Evolutionary conservation across 2,888 invertebrate species (phyloP).

Genomic region (Melinaea marsaeus): DNA sequence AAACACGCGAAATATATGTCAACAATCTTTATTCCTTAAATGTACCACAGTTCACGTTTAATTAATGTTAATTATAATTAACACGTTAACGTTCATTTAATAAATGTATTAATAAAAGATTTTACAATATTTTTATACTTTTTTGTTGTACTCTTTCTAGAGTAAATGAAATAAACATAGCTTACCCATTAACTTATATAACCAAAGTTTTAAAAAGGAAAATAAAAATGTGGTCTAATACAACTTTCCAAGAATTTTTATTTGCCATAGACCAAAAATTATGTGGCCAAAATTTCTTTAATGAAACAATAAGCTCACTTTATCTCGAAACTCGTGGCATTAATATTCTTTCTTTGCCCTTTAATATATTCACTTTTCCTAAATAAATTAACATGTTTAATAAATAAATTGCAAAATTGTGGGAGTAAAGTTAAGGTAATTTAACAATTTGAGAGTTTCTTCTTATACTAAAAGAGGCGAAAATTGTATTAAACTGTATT

Average conservation of each 20-base stretch:
- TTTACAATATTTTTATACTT: too few relatives aligned
- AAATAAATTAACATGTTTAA: conserved; percentile 40
- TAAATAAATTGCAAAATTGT: conserved; percentile 36
- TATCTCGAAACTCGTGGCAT: conserved; percentile 35
- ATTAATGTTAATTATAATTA: too few relatives aligned
- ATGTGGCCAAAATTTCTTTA: conserved; percentile 29
- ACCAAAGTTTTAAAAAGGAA: background rate
- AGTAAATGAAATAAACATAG: too few relatives aligned
- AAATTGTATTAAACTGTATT: conserved; percentile 1
- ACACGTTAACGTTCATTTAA: too few relatives aligned
- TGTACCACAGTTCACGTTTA: too few relatives aligned
- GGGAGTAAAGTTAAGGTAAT: conserved; percentile 24
- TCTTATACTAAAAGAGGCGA: background rate
- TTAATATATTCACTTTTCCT: conserved; percentile 38
- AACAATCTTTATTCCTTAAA: too few relatives aligned
- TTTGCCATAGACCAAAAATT: conserved; percentile 19
- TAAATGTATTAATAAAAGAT: too few relatives aligned
- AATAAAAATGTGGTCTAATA: background rate
- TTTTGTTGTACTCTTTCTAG: too few relatives aligned
- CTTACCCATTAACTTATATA: background rate
- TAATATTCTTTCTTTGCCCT: conserved; percentile 38
- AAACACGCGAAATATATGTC: too few relatives aligned
- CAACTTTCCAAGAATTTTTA: conserved; percentile 8
- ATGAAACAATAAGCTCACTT: conserved; percentile 36
- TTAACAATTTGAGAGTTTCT: conserved; percentile 27